Evolutionary conservation across 2,888 invertebrate species (phyloP), one percentile per base, ranked within the genome.

Genomic region (Cryptophagus acutangulus): DNA sequence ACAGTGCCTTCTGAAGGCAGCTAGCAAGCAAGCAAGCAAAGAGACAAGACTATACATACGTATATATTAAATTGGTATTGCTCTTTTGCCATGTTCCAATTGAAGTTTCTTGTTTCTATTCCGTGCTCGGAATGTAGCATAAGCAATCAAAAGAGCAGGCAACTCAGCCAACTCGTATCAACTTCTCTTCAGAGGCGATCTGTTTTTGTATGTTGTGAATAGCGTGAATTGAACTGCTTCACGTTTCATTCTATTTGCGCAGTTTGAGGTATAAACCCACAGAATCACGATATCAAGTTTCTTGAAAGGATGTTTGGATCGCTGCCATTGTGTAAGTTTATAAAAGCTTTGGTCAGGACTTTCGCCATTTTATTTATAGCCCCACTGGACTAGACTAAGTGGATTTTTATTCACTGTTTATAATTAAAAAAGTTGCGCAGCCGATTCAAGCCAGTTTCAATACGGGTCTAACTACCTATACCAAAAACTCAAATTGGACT

Each of bases 91-190:
- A 49, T 57, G 59, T 59, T 54, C 58, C 57, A 59, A 57, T 58
- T 57, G 55, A 52, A 57, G 53, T 59, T 59, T 59, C 59, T 58
- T 58, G 59, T 58, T 57, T 55, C 57, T 24, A 45, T 45, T 57
- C 49, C 59, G 58, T 59, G 59, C 49, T 46, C 39, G 42, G 59
- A 58, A 59, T 59, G 49, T 45, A 35, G 42, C 45, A 41, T 41
- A 46, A 49, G 58, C 57, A 58, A 59, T 59, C 57, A 59, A 58
- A 59, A 57, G 59, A 54, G 49, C 54, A 50, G 41, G 45, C 33
- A 40, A 41, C 46, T 41, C 24, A 20, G 24, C 24, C 48, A 49
- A 52, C 51, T 56, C 50, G 51, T 47, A 58, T 57, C 57, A 58
- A 52, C 51, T 53, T 54, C 54, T 50, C n/a, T n/a, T n/a, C 53